Evolutionary conservation across 2,113 vertebrate genomes (phyloP).

Genomic region (Podocnemis expansa): DNA sequence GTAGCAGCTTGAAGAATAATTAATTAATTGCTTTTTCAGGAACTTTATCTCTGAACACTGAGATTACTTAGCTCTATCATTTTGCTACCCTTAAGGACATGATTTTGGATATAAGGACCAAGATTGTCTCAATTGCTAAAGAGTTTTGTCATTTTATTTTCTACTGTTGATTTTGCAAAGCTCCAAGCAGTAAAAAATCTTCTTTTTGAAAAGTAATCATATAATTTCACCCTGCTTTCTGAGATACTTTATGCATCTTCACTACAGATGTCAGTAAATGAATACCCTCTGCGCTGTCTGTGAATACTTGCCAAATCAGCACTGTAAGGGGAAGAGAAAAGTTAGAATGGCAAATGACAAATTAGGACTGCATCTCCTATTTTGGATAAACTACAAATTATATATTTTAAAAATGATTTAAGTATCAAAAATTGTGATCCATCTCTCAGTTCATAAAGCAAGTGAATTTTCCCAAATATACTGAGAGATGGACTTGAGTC

Average conservation of each 20-base stretch:
- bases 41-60: neutral
- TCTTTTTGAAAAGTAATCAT: neutral
- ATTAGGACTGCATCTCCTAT: constrained; percentile 33
- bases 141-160: neutral
- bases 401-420: constrained; percentile 31
- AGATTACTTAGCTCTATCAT: too few species aligned
- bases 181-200: neutral
- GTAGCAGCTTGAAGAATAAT: neutral
- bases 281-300: neutral
- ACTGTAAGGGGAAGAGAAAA: constrained; percentile 1
- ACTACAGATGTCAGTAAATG: neutral
- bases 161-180: neutral
- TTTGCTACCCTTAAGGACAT: neutral
- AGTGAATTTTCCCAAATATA: neutral
- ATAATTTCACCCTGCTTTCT: neutral
- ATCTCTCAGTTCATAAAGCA: constrained; percentile 50
- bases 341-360: constrained; percentile 43
- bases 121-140: neutral
- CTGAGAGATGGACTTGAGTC: neutral
- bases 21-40: neutral
- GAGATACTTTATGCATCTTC: neutral
- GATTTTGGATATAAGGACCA: neutral
- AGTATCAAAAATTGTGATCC: constrained; percentile 12
- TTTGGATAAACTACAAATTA: constrained; percentile 43
- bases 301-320: neutral